phyloP scores from a whole-genome alignment of 2,888 invertebrate genomes.

The Cheilosia vulpina region DNA sequence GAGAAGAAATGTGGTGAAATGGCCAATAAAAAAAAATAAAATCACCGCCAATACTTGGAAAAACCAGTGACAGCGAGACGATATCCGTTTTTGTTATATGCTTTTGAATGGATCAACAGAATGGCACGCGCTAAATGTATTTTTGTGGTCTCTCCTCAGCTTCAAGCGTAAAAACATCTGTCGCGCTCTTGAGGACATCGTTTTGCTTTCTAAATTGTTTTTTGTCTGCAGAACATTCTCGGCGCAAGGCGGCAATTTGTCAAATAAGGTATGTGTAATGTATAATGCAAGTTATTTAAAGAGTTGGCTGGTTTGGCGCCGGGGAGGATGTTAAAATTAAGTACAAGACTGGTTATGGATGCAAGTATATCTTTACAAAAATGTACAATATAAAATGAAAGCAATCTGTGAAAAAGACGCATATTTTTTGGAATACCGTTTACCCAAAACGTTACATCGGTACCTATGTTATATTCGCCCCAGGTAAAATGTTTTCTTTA shows the following conservation, averaged over 20 bases:
- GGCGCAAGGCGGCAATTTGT: neutral
- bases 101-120: conserved; percentile 65
- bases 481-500: too few species aligned
- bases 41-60: conserved; percentile 25
- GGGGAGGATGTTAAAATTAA: neutral
- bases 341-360: neutral
- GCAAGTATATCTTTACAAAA: too few species aligned
- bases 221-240: conserved; percentile 29
- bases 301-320: too few species aligned
- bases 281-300: too few species aligned
- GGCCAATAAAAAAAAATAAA: conserved; percentile 8
- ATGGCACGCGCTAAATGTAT: conserved; percentile 68
- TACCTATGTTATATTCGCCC: too few species aligned
- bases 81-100: conserved; percentile 49
- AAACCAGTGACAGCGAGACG: conserved; percentile 52
- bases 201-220: conserved; percentile 39
- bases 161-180: conserved; percentile 59
- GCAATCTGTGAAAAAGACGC: too few species aligned
- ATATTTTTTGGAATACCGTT: too few species aligned
- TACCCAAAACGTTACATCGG: too few species aligned
- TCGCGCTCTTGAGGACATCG: conserved; percentile 32
- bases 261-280: too few species aligned
- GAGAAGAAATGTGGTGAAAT: conserved; percentile 17
- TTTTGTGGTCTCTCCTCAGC: conserved; percentile 23
- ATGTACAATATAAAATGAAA: too few species aligned